These are phyloP conservation scores for Barbus barbus DNA, from an alignment of 2,113 vertebrate genomes.

Conservation along the genomic window DNA sequence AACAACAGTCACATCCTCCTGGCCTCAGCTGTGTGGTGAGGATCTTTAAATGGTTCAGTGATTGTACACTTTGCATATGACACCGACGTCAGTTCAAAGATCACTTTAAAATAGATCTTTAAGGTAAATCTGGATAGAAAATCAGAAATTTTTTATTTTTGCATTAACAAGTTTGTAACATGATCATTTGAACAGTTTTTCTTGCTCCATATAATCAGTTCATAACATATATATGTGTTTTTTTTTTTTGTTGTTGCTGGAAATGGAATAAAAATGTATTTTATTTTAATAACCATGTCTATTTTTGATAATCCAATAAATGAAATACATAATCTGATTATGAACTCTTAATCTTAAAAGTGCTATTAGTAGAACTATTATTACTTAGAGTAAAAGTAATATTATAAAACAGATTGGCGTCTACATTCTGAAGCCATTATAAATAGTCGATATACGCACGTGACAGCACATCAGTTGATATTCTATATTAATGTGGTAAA, in stretches of 20 bases:
- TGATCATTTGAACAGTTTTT: not conserved
- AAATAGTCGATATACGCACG: not conserved
- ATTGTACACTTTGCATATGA: not conserved
- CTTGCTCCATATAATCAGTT: too few species aligned
- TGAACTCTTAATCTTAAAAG: not conserved
- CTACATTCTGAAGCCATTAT: not conserved
- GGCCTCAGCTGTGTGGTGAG: slow-evolving; percentile 94
- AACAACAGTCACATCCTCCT: slow-evolving; percentile 92
- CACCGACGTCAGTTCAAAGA: not conserved
- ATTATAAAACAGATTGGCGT: not conserved
- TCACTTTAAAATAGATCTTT: not conserved
- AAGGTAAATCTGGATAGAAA: not conserved
- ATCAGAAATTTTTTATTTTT: not conserved
- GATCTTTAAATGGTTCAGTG: not conserved
- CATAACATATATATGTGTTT: not conserved
- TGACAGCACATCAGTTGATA: not conserved
- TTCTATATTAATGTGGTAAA: not conserved
- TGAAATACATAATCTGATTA: not conserved
- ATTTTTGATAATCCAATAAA: not conserved
- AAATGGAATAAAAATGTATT: not conserved
- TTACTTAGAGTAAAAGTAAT: not conserved
- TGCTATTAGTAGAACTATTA: not conserved
- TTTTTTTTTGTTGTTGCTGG: not conserved
- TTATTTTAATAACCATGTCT: not conserved
- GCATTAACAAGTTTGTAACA: slow-evolving; percentile 7